Base-by-base conservation (phyloP, 2,888 invertebrate genomes). In the Euplagia quadripunctaria region DNA sequence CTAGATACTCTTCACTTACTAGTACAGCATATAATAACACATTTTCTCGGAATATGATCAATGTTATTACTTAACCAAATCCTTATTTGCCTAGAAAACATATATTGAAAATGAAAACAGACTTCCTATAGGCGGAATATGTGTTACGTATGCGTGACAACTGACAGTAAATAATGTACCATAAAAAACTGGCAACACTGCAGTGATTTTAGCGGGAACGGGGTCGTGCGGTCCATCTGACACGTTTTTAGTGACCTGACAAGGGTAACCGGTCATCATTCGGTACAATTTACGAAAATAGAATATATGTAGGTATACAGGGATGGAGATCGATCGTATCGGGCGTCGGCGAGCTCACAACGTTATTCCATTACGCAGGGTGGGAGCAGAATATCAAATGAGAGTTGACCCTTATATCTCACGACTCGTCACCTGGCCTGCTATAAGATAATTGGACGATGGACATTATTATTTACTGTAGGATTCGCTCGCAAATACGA, bases 351-450 rank as follows among this genome's bases (percentile, higher is more conserved):
- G 85, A 85, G 83, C 87, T 91, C 94, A 94, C 95, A 94, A 83
- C 94, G 92, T 91, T 94, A 94, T 95, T 94, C 95, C 95, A 95
- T 95, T 95, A 94, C 87, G 87, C 80, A 85, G 88, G 88, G 88
- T 86, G 91, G 88, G 82, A 88, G 88, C 85, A 87, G 93, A 94
- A 94, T 94, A 92, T 94, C 84, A 91, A 93, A 94, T 93, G 93
- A 92, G 92, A 87, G 87, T 84, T 91, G 92, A 93, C 93, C 94
- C 92, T 90, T 89, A 89, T 87, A 90, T 89, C 89, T 88, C 87
- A 88, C 87, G 88, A 87, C 82, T 85, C 86, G 86, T 82, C 84
- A 84, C 83, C 79, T 82, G 80, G 82, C 79, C 78, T 80, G 83
- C 77, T 80, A 82, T 80, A 79, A 83, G 83, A 84, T 87, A 87